These are phyloP conservation scores for Campopleginae sp. DNA, from an alignment of 2,888 invertebrate genomes.

Conservation along the genomic window DNA sequence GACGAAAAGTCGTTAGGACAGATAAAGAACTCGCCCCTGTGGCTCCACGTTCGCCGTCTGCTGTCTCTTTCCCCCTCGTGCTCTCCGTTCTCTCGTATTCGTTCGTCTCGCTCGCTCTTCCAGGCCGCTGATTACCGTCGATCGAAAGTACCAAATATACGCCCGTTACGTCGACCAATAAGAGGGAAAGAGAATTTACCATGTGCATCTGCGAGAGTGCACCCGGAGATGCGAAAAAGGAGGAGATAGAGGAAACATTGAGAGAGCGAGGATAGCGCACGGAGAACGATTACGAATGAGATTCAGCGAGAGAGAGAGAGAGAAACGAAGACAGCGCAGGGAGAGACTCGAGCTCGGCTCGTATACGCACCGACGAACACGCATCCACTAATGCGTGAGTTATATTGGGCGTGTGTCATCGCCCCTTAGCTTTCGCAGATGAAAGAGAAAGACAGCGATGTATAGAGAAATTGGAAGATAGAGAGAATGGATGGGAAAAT, in stretches of 20 bases:
- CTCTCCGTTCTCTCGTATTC: neutral
- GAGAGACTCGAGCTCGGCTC: slow-evolving; percentile 52
- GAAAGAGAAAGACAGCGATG: neutral
- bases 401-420: slow-evolving; percentile 81
- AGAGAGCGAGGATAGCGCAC: slow-evolving; percentile 8
- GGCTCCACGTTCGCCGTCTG: neutral
- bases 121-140: slow-evolving; percentile 40
- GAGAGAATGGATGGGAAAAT: slow-evolving; percentile 7
- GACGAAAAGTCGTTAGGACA: slow-evolving; percentile 30
- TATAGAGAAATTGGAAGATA: slow-evolving; percentile 5
- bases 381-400: slow-evolving; percentile 70
- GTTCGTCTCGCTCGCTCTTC: slow-evolving; percentile 51
- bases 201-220: slow-evolving; percentile 63
- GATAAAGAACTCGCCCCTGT: slow-evolving; percentile 15
- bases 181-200: slow-evolving; percentile 17
- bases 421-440: slow-evolving; percentile 71
- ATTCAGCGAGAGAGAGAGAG: slow-evolving; percentile 17
- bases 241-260: slow-evolving; percentile 24
- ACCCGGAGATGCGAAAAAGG: slow-evolving; percentile 49
- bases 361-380: slow-evolving; percentile 63
- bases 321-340: slow-evolving; percentile 6
- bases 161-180: slow-evolving; percentile 5
- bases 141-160: slow-evolving; percentile 52
- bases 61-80: neutral
- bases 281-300: slow-evolving; percentile 26